A percentile compares a stretch with the other conserved stretches of the same genome.
Conservation (phyloP, 1,140 invertebrate genomes). For the Magallana gigas region DNA sequence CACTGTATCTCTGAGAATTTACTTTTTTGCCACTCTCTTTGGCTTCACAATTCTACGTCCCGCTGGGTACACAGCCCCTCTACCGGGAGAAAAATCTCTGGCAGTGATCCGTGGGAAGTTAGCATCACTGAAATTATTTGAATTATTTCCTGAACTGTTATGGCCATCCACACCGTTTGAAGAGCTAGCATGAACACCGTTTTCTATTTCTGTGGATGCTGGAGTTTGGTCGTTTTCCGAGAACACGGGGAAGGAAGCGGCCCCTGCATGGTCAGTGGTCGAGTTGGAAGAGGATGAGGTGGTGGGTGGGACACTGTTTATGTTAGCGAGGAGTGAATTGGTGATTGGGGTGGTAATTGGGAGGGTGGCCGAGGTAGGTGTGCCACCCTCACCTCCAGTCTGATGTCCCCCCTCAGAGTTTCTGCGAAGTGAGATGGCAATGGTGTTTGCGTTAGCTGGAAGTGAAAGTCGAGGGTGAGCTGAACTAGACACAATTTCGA, state of each 20-base stretch:
- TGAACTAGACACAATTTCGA: constrained; percentile 15
- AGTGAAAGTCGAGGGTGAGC: not conserved
- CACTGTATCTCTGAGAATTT: not conserved
- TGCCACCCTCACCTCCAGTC: not conserved
- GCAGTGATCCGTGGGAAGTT: constrained; percentile 50
- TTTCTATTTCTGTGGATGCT: not conserved
- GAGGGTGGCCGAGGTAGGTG: constrained; percentile 23
- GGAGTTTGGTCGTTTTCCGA: not conserved
- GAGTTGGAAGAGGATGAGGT: not conserved
- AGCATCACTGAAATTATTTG: constrained; percentile 42
- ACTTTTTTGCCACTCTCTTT: constrained; percentile 22
- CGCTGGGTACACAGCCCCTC: not conserved
- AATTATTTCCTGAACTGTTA: not conserved
- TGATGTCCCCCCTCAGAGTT: constrained; percentile 38
- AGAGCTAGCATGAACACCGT: not conserved
- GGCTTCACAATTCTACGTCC: constrained; percentile 14
- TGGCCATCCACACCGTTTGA: not conserved
- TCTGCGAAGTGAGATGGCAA: constrained; percentile 19
- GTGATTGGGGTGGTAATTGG: constrained; percentile 41
- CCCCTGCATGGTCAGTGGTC: not conserved
- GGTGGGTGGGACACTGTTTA: constrained; percentile 18
- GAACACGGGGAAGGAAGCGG: constrained; percentile 5
- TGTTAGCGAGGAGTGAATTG: constrained; percentile 18
- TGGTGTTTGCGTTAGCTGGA: not conserved
- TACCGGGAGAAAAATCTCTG: constrained; percentile 46